Base-by-base conservation (phyloP, 2,797 vertebrate species). In the Pogonophryne albipinna region DNA sequence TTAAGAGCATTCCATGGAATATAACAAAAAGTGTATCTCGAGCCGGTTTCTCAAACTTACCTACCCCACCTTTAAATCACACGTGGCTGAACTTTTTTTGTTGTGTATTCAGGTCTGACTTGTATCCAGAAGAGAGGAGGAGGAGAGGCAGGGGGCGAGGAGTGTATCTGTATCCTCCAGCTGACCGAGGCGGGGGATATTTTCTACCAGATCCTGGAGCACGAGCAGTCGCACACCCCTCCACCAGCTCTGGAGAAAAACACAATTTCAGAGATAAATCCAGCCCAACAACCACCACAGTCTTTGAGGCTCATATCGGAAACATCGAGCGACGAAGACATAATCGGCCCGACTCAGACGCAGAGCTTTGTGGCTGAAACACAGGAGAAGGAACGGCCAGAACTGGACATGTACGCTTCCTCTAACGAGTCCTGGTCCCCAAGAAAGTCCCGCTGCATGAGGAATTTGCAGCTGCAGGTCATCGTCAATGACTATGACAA, bases 161-260 rank as follows among this genome's bases (percentile, higher is more conserved):
- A 94, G 1, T 82, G 79, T 11, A 53, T 97, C 71, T 82, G 92
- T 0, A 57, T 98, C 66, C 94, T 99, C 27, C 98, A 98, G 66
- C 94, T 99, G 1, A 96, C 97, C 0, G 93, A 95, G 9, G 94
- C 94, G 0, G 97, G 97, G 4, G 98, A 99, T 2, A 1, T 99
- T 52, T 99, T 99, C 91, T 95, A 93, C 72, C 98, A 99, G 90
- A 83, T 78, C 6, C 91, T 98, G 0, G 76, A 89, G 1, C 46
- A 7, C 3, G 66, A 34, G 11, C 71, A n/a, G n/a, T 17, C 0
- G 0, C 55, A 71, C 0, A 0, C 2, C 0, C n/a, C 13, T 9
- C 55, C 15, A 4, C 6, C 38, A 4, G 10, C 66, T 16, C 19
- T 7, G 6, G 64, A 44, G 6, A 56, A 69, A 15, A 3, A 41